phyloP scores from a whole-genome alignment of 2,113 vertebrate species.

The Addax nasomaculatus region DNA sequence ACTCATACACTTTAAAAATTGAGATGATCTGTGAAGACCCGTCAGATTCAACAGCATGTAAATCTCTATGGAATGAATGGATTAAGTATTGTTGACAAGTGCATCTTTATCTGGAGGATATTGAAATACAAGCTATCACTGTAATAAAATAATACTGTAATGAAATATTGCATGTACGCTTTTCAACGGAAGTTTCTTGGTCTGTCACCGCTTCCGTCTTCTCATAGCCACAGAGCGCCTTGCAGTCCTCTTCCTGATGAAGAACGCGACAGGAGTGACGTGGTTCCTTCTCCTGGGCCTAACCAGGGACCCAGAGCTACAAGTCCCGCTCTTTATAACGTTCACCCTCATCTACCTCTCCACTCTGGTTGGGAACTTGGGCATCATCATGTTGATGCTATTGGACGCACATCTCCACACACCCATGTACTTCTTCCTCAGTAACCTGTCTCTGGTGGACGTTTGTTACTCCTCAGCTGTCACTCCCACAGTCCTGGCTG shows the following conservation, averaged over 20 bases:
- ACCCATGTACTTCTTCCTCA: constrained; percentile 47
- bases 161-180: neutral
- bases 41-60: neutral
- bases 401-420: neutral
- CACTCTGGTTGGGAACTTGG: constrained; percentile 20
- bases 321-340: neutral
- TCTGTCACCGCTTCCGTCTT: neutral
- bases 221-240: neutral
- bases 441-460: constrained; percentile 42
- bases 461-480: constrained; percentile 2
- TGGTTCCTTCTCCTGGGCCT: constrained; percentile 39
- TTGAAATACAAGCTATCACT: neutral
- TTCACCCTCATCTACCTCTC: neutral
- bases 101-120: neutral
- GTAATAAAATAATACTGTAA: neutral
- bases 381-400: neutral
- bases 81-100: neutral
- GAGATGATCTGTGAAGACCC: neutral
- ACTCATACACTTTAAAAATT: neutral
- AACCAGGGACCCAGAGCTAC: neutral
- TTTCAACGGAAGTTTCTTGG: neutral
- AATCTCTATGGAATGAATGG: neutral
- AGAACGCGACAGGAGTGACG: neutral
- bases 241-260: neutral
- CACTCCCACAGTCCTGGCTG: neutral